Base-by-base conservation (phyloP, 2,888 invertebrate species). In the Panopea generosa region DNA sequence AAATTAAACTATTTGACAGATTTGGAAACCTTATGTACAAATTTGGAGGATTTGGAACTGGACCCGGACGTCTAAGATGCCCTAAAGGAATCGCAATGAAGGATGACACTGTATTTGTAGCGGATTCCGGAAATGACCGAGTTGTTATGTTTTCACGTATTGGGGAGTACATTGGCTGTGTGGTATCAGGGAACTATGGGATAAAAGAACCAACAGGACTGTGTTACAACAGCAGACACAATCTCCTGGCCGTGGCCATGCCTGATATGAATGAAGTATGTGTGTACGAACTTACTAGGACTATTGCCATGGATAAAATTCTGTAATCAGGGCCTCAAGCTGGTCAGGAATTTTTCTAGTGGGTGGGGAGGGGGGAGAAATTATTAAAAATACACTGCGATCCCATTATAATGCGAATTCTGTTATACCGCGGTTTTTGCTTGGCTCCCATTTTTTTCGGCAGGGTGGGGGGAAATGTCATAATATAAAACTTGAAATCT, bases 81-180 rank as follows among this genome's bases (percentile, higher is more conserved):
- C 84, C 84, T 0, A 79, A 74, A 61, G 83, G 81, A 16, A 47
- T 83, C 2, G 68, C 72, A 24, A 45, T 73, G 20, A 75, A 77
- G 18, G 43, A 29, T 11, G 49, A 76, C 18, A 24, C 63, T 16
- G 55, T 84, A 2, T 77, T 79, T 57, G 82, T 84, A 2, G 81
- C 83, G 20, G 84, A 84, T 71, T 79, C 84, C 27, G 84, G 84
- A 11, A 84, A 83, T 55, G 73, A 83, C 56, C 53, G 83, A 52
- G 74, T 84, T 2, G 76, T 82, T 9, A 62, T 77, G 38, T 84
- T 74, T 59, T 65, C 81, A n/a, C 61, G 61, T 22, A 33, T 53
- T 9, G 84, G 84, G 9, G 43, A 61, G n/a, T 81, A 57, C 26
- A 52, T 69, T n/a, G 73, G 71, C 7, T 49, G 59, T 16, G 22